A percentile compares a stretch with the other conserved stretches of the same genome.
Evolutionary conservation across 2,113 vertebrate species (phyloP).

Genomic region (Periophthalmodon schlosseri): DNA sequence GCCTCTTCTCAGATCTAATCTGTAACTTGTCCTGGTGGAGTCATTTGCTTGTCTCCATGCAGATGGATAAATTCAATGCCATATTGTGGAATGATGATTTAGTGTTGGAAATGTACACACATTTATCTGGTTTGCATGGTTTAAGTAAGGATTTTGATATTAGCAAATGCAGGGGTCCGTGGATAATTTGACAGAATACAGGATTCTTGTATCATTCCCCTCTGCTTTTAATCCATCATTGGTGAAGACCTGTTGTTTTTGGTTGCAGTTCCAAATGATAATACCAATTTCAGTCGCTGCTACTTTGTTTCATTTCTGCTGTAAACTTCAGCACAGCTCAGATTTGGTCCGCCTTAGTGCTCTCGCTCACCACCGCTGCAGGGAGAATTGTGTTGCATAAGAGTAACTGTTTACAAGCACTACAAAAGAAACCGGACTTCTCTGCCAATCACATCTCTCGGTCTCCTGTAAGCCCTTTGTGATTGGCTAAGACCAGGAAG

Average conservation of each 20-base stretch:
- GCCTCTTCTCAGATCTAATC: no score
- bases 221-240: neutral
- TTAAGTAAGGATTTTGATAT: no score
- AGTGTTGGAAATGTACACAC: no score
- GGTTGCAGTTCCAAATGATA: neutral
- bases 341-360: conserved; percentile 5
- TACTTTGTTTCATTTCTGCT: neutral
- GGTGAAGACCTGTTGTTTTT: neutral
- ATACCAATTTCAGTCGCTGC: neutral
- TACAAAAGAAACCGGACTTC: conserved; percentile 11
- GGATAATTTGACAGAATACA: no score
- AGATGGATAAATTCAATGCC: no score
- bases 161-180: no score
- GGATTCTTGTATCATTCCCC: no score
- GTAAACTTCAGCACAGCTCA: conserved; percentile 5
- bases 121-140: no score
- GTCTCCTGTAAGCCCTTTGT: conserved; percentile 1
- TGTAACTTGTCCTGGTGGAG: no score
- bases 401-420: conserved; percentile 22
- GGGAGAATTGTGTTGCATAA: conserved; percentile 44
- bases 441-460: conserved; percentile 56
- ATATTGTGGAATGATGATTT: no score
- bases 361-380: conserved; percentile 39
- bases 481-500: conserved; percentile 46
- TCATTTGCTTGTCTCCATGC: no score